Evolutionary conservation across 2,797 vertebrate species (phyloP), one percentile per base, ranked within the genome.

Genomic region (Ctenopoma kingsleyae): DNA sequence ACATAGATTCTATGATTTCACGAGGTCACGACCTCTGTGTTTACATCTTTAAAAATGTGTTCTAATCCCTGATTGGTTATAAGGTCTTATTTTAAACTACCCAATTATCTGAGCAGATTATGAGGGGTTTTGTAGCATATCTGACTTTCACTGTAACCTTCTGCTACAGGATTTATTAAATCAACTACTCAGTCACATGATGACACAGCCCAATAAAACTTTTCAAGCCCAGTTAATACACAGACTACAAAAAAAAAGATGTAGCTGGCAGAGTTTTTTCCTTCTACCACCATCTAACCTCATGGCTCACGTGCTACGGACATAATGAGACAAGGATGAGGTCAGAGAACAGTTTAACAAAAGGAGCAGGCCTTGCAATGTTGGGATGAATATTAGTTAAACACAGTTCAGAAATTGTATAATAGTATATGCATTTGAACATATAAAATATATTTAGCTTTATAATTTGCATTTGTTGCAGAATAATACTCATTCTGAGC

Each of bases 61-160:
- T 84, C 61, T 73, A 64, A 50, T 67, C 47, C n/a, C 49, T 76
- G 61, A 86, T 89, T 88, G 67, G 78, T 86, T 87, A 87, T 80
- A 46, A 40, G 55, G 64, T 81, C 61, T 78, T 77, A 71, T 83
- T 80, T 81, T 71, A 86, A 81, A 83, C 76, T 61, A 77, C 67
- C 69, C 52, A 83, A 90, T 90, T 88, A 89, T 81, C 69, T 64
- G 54, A 43, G 65, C 17, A 63, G 78, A 85, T 89, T 83, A 85
- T 76, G 67, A 67, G 63, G 52, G 23, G 8, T 38, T 82, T 74
- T 52, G 64, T 54, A 67, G 63, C 59, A 48, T 25, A 75, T 73
- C 73, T 72, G 77, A 69, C 74, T 86, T 87, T 80, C 62, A 58
- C 68, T 58, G 41, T 83, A 85, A 87, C 82, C 87, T 84, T 71